These are phyloP conservation scores for Rhagoletis zephyria DNA, from an alignment of 1,140 invertebrate species.

Conservation along the genomic window DNA sequence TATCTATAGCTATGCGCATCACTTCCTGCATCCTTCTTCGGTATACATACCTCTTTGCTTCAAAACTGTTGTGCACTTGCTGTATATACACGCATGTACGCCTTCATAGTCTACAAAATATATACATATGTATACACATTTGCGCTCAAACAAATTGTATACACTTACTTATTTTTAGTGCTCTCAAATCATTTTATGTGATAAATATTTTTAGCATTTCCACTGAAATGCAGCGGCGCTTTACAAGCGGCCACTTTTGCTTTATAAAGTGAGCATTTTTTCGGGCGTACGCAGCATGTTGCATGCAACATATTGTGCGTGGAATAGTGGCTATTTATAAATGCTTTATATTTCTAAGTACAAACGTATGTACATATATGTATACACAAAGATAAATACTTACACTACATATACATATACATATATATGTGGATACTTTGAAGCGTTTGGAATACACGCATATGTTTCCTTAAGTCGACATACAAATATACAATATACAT, in stretches of 20 bases:
- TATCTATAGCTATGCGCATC: too few relatives aligned
- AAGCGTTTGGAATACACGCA: too few relatives aligned
- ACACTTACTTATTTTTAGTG: slow-evolving; percentile 15
- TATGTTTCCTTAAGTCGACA: too few relatives aligned
- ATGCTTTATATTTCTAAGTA: neutral
- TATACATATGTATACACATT: neutral
- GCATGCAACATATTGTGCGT: neutral
- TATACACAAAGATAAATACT: neutral
- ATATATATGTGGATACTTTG: neutral
- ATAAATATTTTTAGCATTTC: slow-evolving; percentile 33
- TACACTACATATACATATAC: neutral
- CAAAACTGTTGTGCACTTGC: neutral
- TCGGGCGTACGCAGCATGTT: neutral
- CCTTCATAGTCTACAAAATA: neutral
- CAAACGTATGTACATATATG: neutral
- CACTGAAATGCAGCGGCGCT: slow-evolving; percentile 25
- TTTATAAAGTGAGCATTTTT: neutral
- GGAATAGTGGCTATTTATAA: neutral
- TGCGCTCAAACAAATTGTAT: neutral
- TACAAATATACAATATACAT: neutral
- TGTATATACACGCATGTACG: too few relatives aligned
- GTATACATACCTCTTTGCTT: neutral
- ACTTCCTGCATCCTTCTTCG: slow-evolving; percentile 11
- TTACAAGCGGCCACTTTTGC: neutral
- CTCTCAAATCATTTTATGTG: slow-evolving; percentile 33